Evolutionary conservation across 1,140 invertebrate genomes (phyloP), one percentile per base, ranked within the genome.

Genomic region (Drosophila auraria): DNA sequence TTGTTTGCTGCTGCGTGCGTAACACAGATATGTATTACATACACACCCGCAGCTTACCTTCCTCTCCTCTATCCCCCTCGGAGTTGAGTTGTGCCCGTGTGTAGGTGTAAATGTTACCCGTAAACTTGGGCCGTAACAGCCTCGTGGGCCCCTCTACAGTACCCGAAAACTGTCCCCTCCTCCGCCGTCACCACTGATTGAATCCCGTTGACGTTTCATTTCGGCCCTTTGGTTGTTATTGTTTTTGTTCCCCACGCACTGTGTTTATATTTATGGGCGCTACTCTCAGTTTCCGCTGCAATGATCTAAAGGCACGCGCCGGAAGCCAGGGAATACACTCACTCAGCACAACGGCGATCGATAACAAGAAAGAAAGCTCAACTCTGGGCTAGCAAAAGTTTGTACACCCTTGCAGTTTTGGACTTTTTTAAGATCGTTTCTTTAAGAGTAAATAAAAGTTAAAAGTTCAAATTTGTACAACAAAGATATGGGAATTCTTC

Each of bases 1-100:
- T 87, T 87, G 71, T 82, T 87, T 87, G 83, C 83, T 87, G 70
- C 78, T 82, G 83, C 84, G 83, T 87, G 83, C 83, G 83, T 87
- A 87, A 71, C 79, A 87, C 78, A 69, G 69, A 71, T 47, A 57
- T 57, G 54, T 57, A 64, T 58, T 51, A 71, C 45, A 53, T 50
- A 78, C 61, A 58, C 17, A 71, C 25, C 49, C 14, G 17, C 53
- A 45, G 84, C 65, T 81, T 75, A 83, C 51, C 66, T 51, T 68
- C 40, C n/a, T 38, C 47, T 11, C 17, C 47, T 23, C 17, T 17
- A 25, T 7, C 5, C n/a, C 64, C 58, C 69, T 49, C 56, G 58
- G 40, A 57, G 42, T 56, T 59, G 42, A 57, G 42, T 56, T 59
- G 30, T 33, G 51, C 14, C 17, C 3, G 36, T 57, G 62, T 59